Percentiles rank a stretch among this genome's conserved stretches.
These are phyloP conservation scores for Mythimna impura DNA, from an alignment of 2,888 invertebrate species.

Conservation along the genomic window DNA sequence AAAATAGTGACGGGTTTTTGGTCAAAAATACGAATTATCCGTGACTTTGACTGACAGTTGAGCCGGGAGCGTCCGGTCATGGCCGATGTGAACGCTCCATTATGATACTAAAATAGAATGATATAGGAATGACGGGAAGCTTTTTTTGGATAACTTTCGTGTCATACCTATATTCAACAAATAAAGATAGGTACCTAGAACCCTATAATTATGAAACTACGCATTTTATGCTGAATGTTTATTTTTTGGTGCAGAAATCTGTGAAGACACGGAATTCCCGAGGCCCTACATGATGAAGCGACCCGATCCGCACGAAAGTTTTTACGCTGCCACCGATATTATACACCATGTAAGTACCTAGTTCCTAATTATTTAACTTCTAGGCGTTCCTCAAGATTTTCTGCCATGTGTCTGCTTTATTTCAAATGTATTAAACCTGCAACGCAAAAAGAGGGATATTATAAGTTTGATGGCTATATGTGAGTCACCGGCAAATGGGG, in stretches of 20 bases:
- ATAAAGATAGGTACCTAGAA: constrained; percentile 14
- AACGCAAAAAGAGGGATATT: too few relatives aligned
- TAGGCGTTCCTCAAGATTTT: background rate
- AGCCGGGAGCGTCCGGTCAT: constrained; percentile 36
- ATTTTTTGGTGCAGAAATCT: constrained; percentile 80
- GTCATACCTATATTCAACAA: constrained; percentile 25
- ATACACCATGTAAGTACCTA: constrained; percentile 90
- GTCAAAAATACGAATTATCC: constrained; percentile 62
- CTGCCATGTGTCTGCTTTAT: background rate
- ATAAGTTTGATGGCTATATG: too few relatives aligned
- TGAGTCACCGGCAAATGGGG: too few relatives aligned
- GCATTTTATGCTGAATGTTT: constrained; percentile 1
- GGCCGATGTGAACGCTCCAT: constrained; percentile 33
- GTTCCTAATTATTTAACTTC: constrained; percentile 25
- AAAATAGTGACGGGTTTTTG: constrained; percentile 73
- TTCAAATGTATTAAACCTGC: too few relatives aligned
- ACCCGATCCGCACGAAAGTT: constrained; percentile 89
- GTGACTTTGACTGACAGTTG: constrained; percentile 59
- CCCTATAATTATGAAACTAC: background rate
- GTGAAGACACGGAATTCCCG: constrained; percentile 86
- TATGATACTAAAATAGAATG: constrained; percentile 41
- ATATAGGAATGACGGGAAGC: constrained; percentile 36
- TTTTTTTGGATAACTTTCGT: constrained; percentile 16
- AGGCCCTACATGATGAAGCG: constrained; percentile 88
- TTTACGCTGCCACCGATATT: constrained; percentile 95